Percentiles rank a stretch among this genome's conserved stretches.
These are phyloP conservation scores for Acridotheres tristis DNA, from an alignment of 2,797 vertebrate genomes.

Conservation along the genomic window DNA sequence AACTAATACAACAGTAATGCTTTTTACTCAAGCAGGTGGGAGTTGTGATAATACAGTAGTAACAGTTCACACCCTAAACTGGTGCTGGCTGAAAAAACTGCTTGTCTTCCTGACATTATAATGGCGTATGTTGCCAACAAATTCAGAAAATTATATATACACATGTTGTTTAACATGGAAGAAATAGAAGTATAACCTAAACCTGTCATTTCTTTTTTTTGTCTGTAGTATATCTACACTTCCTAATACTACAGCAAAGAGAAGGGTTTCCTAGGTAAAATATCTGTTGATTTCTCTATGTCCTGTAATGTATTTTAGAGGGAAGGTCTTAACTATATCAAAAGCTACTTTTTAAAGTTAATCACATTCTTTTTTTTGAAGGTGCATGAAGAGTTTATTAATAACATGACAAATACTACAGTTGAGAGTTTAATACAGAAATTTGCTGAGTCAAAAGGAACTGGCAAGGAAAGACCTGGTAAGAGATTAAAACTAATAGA, in stretches of 20 bases:
- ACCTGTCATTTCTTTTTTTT: neutral
- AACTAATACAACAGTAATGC: neutral
- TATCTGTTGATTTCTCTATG: neutral
- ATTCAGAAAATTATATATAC: neutral
- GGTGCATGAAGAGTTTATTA: slow-evolving; percentile 95
- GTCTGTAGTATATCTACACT: neutral
- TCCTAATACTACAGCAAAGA: neutral
- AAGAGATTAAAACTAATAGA: slow-evolving; percentile 59
- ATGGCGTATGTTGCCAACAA: neutral
- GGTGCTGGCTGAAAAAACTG: neutral
- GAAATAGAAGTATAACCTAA: neutral
- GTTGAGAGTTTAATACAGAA: slow-evolving; percentile 93
- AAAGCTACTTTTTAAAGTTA: neutral
- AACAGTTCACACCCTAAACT: slow-evolving; percentile 42
- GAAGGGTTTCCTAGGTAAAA: neutral
- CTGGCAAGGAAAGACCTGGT: slow-evolving; percentile 96
- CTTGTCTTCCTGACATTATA: neutral
- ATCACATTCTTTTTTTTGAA: slow-evolving; percentile 43
- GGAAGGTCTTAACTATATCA: neutral
- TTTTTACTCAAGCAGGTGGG: slow-evolving; percentile 34
- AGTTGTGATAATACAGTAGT: slow-evolving; percentile 12
- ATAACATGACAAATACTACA: slow-evolving; percentile 96
- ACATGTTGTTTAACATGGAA: neutral
- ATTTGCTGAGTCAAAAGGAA: slow-evolving; percentile 94
- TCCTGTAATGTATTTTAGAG: neutral